Base-by-base conservation (phyloP, 2,113 vertebrate genomes). In the Bothrops jararaca region DNA sequence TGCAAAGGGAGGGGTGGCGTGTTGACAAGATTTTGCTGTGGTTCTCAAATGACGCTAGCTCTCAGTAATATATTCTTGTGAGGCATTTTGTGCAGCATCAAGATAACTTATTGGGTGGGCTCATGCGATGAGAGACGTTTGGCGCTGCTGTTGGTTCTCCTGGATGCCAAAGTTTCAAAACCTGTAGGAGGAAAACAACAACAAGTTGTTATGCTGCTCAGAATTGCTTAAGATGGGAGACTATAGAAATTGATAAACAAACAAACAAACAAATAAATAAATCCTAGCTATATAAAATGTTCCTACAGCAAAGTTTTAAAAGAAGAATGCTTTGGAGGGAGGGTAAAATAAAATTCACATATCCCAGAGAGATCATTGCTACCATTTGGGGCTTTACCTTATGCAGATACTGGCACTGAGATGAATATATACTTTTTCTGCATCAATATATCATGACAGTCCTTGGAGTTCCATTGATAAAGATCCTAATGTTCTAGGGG, bases 21-120 rank as follows among this genome's bases (percentile, higher is more conserved):
- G 92, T 93, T 86, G 88, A 92, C 92, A 92, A 52, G 88, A 86
- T 87, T 64, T 74, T 56, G 64, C 64, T 52, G 54, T 85, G 26
- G 88, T 89, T 89, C 74, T 90, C 88, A 58, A 45, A 90, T 58
- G 39, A 90, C 85, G 22, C 88, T 52, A 58, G 54, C 45, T 92
- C 69, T 92, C 69, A 85, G 42, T 23, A 85, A 60, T 74, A 58
- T 50, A 85, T 9, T 92, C 42, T 50, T 48, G 15, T 85, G 39
- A 42, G 86, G 69, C 42, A 85, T 86, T 89, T 50, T 58, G 50
- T 42, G 22, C 53, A 50, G 42, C 42, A 85, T 34, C 74, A 92
- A 50, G 64, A 80, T 20, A 89, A 50, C 54, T 18, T 90, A 58
- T 85, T 92, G 69, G 88, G 69, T 89, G 88, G 92, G 69, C 74